A percentile compares a stretch with the other conserved stretches of the same genome.
Conservation (phyloP, 92 coral and sea anemone species). For the Umimayanthus chanpuru region DNA sequence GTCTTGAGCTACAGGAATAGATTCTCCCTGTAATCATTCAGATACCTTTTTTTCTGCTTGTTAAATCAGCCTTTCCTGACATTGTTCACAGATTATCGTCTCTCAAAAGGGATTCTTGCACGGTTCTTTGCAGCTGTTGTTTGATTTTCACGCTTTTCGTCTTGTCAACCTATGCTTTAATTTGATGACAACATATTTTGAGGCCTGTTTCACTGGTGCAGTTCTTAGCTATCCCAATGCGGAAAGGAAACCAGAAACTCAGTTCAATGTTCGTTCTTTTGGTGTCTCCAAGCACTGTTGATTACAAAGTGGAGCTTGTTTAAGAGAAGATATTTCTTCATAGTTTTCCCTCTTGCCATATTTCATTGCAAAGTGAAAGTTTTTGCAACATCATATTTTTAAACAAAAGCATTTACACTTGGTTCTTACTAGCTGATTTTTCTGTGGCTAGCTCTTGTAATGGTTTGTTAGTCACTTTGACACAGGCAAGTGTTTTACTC, state of each 20-base stretch:
- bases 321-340: slow-evolving; percentile 47
- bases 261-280: too few relatives aligned
- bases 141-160: slow-evolving; percentile 26
- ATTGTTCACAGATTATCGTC: slow-evolving; percentile 64
- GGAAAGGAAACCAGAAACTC: too few relatives aligned
- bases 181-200: slow-evolving; percentile 29
- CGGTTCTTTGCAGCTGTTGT: slow-evolving; percentile 13
- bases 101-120: slow-evolving; percentile 49
- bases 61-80: slow-evolving; percentile 67
- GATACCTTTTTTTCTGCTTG: slow-evolving; percentile 53
- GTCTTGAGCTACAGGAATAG: slow-evolving; percentile 51
- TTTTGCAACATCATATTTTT: slow-evolving; percentile 54
- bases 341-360: slow-evolving; percentile 37
- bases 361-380: slow-evolving; percentile 5
- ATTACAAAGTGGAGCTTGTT: not conserved
- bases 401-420: slow-evolving; percentile 48
- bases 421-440: too few relatives aligned
- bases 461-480: too few relatives aligned
- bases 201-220: slow-evolving; percentile 43
- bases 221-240: too few relatives aligned
- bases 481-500: too few relatives aligned
- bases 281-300: too few relatives aligned
- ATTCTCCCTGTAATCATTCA: slow-evolving; percentile 56
- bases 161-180: slow-evolving; percentile 34
- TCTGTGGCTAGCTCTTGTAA: too few relatives aligned